Percentiles rank a stretch among this genome's conserved stretches.
Conservation (phyloP, 2,888 invertebrate species). For the Ormyrus rosae region DNA sequence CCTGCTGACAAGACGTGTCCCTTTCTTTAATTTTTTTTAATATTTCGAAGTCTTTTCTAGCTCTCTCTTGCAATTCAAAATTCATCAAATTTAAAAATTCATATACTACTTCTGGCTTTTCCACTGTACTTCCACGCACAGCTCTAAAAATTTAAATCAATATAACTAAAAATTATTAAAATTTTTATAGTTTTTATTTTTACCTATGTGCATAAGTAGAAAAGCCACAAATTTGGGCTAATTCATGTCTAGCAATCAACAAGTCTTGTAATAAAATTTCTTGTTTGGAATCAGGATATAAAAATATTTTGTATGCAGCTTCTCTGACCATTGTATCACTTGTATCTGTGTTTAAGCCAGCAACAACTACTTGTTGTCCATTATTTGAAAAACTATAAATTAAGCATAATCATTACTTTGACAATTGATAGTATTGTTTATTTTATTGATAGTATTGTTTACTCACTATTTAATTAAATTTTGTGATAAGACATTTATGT, state of each 20-base stretch:
- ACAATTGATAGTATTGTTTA: background rate
- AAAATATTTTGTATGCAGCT: slow-evolving; percentile 90
- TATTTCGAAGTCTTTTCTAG: slow-evolving; percentile 84
- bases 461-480: slow-evolving; percentile 85
- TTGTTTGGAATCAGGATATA: slow-evolving; percentile 87
- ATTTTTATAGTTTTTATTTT: slow-evolving; percentile 16
- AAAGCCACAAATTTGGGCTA: slow-evolving; percentile 94
- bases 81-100: slow-evolving; percentile 88
- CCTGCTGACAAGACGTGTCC: slow-evolving; percentile 63
- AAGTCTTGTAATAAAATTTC: slow-evolving; percentile 85
- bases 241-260: slow-evolving; percentile 84
- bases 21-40: slow-evolving; percentile 86
- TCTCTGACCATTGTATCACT: slow-evolving; percentile 88
- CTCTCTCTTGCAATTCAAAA: slow-evolving; percentile 82
- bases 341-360: slow-evolving; percentile 90
- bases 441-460: slow-evolving; percentile 19
- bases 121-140: slow-evolving; percentile 90
- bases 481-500: slow-evolving; percentile 82
- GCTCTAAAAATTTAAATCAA: slow-evolving; percentile 79
- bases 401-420: slow-evolving; percentile 1
- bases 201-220: slow-evolving; percentile 89
- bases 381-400: slow-evolving; percentile 79
- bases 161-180: slow-evolving; percentile 23
- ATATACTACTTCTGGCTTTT: slow-evolving; percentile 86
- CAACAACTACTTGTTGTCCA: slow-evolving; percentile 85